Conservation (phyloP, 2,113 vertebrate genomes). For the Orcinus orca region DNA sequence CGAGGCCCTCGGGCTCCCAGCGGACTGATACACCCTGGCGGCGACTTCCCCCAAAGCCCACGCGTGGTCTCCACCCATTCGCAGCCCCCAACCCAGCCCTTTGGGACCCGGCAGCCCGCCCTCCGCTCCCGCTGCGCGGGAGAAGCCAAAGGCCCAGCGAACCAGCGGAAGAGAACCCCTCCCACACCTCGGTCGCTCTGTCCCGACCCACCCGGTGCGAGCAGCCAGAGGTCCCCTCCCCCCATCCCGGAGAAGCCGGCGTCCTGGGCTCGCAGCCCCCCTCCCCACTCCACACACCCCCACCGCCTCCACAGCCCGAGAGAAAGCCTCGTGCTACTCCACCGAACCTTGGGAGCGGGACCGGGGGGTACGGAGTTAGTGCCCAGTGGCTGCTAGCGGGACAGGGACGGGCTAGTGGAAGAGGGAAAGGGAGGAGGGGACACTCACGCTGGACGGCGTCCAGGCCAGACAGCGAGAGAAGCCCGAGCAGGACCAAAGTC, state of each 20-base stretch:
- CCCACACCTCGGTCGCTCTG: background rate
- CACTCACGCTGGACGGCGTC: conserved; percentile 16
- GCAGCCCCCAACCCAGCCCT: background rate
- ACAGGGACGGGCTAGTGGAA: accelerated
- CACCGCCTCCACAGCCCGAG: too few species aligned
- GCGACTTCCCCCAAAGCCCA: too few species aligned
- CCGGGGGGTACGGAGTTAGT: too few species aligned
- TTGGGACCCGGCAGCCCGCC: background rate
- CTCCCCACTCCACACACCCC: background rate
- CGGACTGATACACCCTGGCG: accelerated
- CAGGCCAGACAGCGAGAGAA: background rate
- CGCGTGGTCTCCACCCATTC: background rate
- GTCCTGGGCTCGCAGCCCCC: background rate
- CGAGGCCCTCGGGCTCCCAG: background rate
- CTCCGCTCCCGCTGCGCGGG: background rate
- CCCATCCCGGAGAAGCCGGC: accelerated
- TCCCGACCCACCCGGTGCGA: accelerated
- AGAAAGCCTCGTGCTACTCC: background rate
- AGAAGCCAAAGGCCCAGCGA: accelerated
- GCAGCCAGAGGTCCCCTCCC: background rate
- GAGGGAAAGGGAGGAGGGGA: too few species aligned
- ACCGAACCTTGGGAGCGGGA: accelerated
- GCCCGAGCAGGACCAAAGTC: background rate
- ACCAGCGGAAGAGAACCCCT: background rate
- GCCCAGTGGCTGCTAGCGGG: background rate